Base-by-base conservation (phyloP, 2,888 invertebrate genomes). In the Leucophora obtusa region DNA sequence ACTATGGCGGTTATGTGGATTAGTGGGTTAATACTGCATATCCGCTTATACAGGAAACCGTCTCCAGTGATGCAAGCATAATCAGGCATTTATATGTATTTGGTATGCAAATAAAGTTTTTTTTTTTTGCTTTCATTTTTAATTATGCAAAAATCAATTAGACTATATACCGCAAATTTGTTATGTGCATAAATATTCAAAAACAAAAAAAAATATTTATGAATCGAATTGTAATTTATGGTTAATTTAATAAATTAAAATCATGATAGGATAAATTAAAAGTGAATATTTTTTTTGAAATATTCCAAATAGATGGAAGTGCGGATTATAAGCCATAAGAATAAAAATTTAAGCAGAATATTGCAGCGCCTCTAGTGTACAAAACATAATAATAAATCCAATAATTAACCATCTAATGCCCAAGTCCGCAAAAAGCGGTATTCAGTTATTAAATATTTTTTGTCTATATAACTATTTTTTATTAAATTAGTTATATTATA, bases 121-220 rank as follows among this genome's bases (percentile, higher is more conserved):
- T 53, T 10, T 43, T 65, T 56, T 35, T 56, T 33, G 14, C 14
- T 18, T 58, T 33, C 47, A 43, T 17, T 54, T 70, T 71, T 54
- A 79, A 69, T 69, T 70, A 70, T 74, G 53, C 50, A 62, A 74
- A 60, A 71, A 66, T 66, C 74, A 60, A 71, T 74, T 71, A 58
- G 38, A 65, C 18, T 54, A 51, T 51, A 24, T 56, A 59, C 33
- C 50, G 66, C 69, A 59, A 65, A 50, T 54, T 33, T 18, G 53
- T 62, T 59, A 28, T 38, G 14, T n/a, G 15, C 21, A 1, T 1
- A 74, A 21, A 43, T 68, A 33, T 68, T 11, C 15, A 2, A n/a
- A 43, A 59, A 18, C 58, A 65, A 68, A 60, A 43, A 66, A 58
- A 68, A 54, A 43, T 53, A 74, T 74, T 68, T 28, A 6, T 7